Evolutionary conservation across 1,140 invertebrate genomes (phyloP).

Genomic region (Lineus longissimus): DNA sequence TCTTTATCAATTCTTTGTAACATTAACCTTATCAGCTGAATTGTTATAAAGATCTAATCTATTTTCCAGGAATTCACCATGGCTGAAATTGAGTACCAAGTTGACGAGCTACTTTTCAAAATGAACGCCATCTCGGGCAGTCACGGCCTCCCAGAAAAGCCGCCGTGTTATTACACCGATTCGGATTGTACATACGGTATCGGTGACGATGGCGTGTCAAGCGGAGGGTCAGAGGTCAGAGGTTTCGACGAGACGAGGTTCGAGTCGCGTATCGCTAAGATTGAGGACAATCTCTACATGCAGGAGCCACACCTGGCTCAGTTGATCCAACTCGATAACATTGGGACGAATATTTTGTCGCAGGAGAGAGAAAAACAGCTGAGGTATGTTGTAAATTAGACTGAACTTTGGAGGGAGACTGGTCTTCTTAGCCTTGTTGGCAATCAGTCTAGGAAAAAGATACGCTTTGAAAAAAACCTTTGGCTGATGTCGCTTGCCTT

Average conservation of each 20-base stretch:
- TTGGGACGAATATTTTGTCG: constrained; percentile 33
- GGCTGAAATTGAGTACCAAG: constrained; percentile 53
- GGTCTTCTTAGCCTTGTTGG: too few relatives aligned
- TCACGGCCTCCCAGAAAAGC: constrained; percentile 45
- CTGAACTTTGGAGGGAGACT: too few relatives aligned
- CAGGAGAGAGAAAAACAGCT: constrained; percentile 44
- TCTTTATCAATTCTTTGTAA: too few relatives aligned
- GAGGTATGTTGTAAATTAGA: constrained; percentile 31
- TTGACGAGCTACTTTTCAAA: constrained; percentile 51
- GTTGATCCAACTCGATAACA: constrained; percentile 39
- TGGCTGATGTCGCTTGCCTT: too few relatives aligned
- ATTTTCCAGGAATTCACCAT: constrained; percentile 48
- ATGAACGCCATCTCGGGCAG: constrained; percentile 49
- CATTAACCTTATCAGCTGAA: too few relatives aligned
- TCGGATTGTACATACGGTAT: constrained; percentile 37
- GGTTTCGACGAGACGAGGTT: constrained; percentile 26
- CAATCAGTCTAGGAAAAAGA: too few relatives aligned
- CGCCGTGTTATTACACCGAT: constrained; percentile 42
- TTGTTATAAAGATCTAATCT: not conserved
- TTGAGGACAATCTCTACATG: constrained; percentile 43
- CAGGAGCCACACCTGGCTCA: constrained; percentile 46
- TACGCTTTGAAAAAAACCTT: too few relatives aligned
- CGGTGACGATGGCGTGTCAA: constrained; percentile 46
- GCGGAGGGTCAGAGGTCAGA: constrained; percentile 16
- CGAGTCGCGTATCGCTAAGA: constrained; percentile 40